A percentile compares a stretch with the other conserved stretches of the same genome.
Evolutionary conservation across 2,797 vertebrate genomes (phyloP).

Genomic region (Babyrousa celebensis): DNA sequence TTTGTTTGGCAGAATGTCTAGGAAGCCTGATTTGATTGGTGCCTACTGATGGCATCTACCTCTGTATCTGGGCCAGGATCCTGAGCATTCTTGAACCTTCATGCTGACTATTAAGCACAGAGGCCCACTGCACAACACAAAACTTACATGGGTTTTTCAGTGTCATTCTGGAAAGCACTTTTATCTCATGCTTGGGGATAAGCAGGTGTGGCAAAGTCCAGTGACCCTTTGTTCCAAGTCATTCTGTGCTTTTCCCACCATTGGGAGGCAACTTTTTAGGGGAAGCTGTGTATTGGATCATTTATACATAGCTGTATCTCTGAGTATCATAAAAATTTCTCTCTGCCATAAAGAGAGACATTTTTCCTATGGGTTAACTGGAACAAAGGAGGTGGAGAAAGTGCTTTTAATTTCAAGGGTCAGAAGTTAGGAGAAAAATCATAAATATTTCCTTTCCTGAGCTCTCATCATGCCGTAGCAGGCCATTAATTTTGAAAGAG

Average conservation of each 20-base stretch:
- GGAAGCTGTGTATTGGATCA: slow-evolving; percentile 58
- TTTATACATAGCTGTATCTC: slow-evolving; percentile 77
- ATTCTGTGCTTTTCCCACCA: not conserved
- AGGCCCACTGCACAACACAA: not conserved
- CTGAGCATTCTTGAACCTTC: not conserved
- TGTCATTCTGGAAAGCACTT: not conserved
- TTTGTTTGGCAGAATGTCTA: not conserved
- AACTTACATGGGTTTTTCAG: not conserved
- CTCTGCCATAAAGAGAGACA: slow-evolving; percentile 82
- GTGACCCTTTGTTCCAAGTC: not conserved
- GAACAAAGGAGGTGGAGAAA: slow-evolving; percentile 84
- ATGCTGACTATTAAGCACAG: not conserved
- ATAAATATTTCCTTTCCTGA: slow-evolving; percentile 87
- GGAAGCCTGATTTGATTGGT: not conserved
- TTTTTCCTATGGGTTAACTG: slow-evolving; percentile 89
- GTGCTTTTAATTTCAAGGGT: slow-evolving; percentile 90
- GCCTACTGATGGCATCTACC: not conserved
- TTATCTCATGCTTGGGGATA: not conserved
- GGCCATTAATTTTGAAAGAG: slow-evolving; percentile 85
- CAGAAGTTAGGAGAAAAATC: slow-evolving; percentile 89
- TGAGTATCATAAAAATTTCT: slow-evolving; percentile 82
- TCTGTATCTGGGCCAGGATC: not conserved
- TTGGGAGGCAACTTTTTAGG: not conserved
- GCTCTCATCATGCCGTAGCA: slow-evolving; percentile 82
- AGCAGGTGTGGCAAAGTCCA: not conserved